A percentile compares a stretch with the other conserved stretches of the same genome.
Evolutionary conservation across 2,888 invertebrate genomes (phyloP).

Genomic region (Panorpa germanica): DNA sequence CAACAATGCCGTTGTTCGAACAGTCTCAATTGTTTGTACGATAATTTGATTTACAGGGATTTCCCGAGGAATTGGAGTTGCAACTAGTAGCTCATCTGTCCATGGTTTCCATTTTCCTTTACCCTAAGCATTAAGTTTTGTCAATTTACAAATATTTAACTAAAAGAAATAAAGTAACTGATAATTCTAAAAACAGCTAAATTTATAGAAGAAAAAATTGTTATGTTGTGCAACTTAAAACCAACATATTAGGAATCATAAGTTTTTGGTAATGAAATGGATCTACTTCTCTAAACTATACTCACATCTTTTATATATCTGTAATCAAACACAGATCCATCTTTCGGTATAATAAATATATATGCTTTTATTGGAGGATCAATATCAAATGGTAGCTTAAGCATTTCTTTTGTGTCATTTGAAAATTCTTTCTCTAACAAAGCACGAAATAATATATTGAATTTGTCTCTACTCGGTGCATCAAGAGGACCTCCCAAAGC

Average conservation of each 20-base stretch:
- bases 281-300: too few species aligned
- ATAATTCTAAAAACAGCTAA: too few species aligned
- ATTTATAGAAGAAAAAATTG: too few species aligned
- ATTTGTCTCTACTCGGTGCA: conserved; percentile 48
- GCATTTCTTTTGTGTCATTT: conserved; percentile 32
- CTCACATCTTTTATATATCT: conserved; percentile 81
- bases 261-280: too few species aligned
- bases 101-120: too few species aligned
- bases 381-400: conserved; percentile 32
- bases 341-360: conserved; percentile 66
- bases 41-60: conserved; percentile 54
- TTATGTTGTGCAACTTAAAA: too few species aligned
- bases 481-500: conserved; percentile 72
- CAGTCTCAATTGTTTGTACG: conserved; percentile 56
- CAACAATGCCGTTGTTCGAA: conserved; percentile 44
- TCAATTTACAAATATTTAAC: too few species aligned
- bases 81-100: too few species aligned
- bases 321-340: conserved; percentile 75
- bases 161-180: conserved; percentile 7
- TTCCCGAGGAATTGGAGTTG: too few species aligned
- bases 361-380: conserved; percentile 44
- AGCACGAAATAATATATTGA: conserved; percentile 61
- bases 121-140: too few species aligned
- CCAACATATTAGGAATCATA: too few species aligned
- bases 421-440: conserved; percentile 73